A percentile compares a stretch with the other conserved stretches of the same genome.
These are phyloP conservation scores for Gila robusta DNA, from an alignment of 2,797 vertebrate genomes.

Conservation along the genomic window DNA sequence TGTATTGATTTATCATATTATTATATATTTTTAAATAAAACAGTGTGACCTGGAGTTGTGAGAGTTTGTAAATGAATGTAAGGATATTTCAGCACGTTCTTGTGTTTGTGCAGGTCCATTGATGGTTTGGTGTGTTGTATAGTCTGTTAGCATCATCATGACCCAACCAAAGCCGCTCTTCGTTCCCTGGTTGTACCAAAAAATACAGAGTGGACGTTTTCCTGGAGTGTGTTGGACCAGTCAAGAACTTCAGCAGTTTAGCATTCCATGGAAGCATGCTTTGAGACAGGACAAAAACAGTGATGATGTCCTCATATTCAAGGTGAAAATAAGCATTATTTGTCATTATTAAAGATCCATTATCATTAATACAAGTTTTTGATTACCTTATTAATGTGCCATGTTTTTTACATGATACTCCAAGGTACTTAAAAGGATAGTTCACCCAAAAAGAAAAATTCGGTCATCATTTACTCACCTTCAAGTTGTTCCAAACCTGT, in stretches of 20 bases:
- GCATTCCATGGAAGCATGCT: constrained; percentile 89
- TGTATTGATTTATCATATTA: not conserved
- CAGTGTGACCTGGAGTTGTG: too few species aligned
- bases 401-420: too few species aligned
- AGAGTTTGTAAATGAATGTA: not conserved
- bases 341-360: not conserved
- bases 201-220: constrained; percentile 77
- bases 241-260: constrained; percentile 76
- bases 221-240: constrained; percentile 86
- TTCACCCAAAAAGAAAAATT: too few species aligned
- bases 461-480: too few species aligned
- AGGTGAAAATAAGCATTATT: constrained; percentile 70
- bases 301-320: constrained; percentile 85
- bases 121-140: not conserved
- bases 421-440: too few species aligned
- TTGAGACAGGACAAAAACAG: constrained; percentile 83
- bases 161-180: constrained; percentile 81
- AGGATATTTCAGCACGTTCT: not conserved
- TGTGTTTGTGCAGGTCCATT: constrained; percentile 8
- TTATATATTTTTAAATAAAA: not conserved
- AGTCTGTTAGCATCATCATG: constrained; percentile 73
- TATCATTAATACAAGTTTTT: not conserved
- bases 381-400: too few species aligned
- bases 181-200: constrained; percentile 83
- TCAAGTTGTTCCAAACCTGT: too few species aligned